These are phyloP conservation scores for Tinamus guttatus DNA, from an alignment of 2,113 vertebrate species.

Conservation along the genomic window DNA sequence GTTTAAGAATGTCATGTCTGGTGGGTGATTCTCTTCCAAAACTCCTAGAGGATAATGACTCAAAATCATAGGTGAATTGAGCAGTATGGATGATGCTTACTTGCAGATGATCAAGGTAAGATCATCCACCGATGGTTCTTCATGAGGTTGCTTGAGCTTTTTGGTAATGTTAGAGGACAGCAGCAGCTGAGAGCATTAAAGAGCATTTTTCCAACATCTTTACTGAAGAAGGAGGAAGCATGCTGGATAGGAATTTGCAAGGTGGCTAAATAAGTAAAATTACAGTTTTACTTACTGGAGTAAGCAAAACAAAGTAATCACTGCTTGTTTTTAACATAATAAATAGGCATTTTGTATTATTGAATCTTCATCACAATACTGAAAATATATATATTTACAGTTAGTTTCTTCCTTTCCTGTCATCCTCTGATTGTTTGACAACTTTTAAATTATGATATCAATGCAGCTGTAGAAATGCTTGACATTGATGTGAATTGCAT, in stretches of 20 bases:
- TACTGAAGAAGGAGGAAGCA: not conserved
- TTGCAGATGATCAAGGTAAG: not conserved
- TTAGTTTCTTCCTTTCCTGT: constrained; percentile 60
- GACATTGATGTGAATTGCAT: constrained; percentile 51
- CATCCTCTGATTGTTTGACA: constrained; percentile 61
- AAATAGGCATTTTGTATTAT: constrained; percentile 21
- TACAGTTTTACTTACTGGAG: constrained; percentile 11
- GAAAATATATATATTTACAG: constrained; percentile 53
- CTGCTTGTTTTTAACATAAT: constrained; percentile 36
- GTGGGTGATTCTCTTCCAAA: not conserved
- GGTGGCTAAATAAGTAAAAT: not conserved
- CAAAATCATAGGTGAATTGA: not conserved
- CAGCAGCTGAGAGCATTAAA: not conserved
- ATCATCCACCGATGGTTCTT: not conserved
- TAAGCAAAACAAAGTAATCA: constrained; percentile 62
- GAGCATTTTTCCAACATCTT: not conserved
- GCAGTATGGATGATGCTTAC: accelerated
- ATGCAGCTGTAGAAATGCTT: constrained; percentile 52
- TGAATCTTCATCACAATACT: constrained; percentile 1
- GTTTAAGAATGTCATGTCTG: accelerated
- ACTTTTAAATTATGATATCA: constrained; percentile 55
- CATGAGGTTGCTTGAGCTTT: not conserved
- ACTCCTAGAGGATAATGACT: not conserved
- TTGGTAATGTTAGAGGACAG: not conserved
- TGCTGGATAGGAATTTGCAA: not conserved